Conservation (phyloP, 2,888 invertebrate species). For the Macrostomum cliftonense region DNA sequence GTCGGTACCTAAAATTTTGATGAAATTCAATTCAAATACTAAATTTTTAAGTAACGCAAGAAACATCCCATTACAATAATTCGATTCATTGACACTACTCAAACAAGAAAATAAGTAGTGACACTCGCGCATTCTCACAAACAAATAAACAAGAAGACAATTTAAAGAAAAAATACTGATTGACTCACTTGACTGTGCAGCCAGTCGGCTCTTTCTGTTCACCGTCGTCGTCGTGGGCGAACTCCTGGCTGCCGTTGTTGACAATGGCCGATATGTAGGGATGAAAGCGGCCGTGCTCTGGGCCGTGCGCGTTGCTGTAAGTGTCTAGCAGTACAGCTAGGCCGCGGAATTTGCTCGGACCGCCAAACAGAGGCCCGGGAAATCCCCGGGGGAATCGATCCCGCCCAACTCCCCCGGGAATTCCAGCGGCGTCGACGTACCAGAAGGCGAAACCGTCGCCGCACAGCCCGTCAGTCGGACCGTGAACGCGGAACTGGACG, state of each 20-base stretch:
- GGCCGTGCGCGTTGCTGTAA: conserved; percentile 95
- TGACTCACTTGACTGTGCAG: conserved; percentile 48
- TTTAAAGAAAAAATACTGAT: too few species aligned
- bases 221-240: conserved; percentile 94
- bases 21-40: too few species aligned
- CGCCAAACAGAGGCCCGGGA: conserved; percentile 76
- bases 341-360: conserved; percentile 69
- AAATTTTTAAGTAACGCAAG: too few species aligned
- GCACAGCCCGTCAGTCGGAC: conserved; percentile 58
- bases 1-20: too few species aligned
- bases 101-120: too few species aligned
- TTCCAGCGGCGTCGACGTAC: conserved; percentile 46
- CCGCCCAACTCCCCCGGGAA: too few species aligned
- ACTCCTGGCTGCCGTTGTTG: conserved; percentile 77
- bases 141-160: too few species aligned
- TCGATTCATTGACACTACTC: too few species aligned
- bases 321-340: conserved; percentile 83
- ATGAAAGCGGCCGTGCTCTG: conserved; percentile 84
- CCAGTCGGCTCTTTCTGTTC: conserved; percentile 90
- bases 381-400: conserved; percentile 1
- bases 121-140: too few species aligned
- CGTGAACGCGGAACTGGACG: conserved; percentile 84
- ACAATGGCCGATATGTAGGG: conserved; percentile 96
- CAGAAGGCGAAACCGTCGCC: conserved; percentile 92
- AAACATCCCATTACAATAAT: too few species aligned